Base-by-base conservation (phyloP, 1,140 invertebrate species). In the Nautilus pompilius region DNA sequence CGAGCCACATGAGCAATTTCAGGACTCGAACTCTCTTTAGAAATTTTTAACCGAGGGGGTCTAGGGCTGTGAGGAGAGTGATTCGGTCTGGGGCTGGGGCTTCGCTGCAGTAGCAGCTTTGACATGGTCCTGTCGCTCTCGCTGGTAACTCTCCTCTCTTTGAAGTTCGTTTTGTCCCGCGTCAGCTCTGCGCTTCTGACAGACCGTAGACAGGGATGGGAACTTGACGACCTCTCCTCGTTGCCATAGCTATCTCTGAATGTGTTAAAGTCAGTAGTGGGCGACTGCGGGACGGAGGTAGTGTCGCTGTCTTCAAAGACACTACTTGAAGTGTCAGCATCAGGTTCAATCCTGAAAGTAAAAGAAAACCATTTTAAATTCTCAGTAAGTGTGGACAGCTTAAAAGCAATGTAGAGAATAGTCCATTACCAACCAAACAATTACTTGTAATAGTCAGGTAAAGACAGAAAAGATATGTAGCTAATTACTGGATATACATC, bases 271-370 rank as follows among this genome's bases (percentile, higher is more conserved):
- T 74, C 72, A 60, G 70, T 73, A 61, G 68, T 68, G 29, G 72
- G 67, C 55, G 67, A 70, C 53, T 71, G 70, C 10, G 72, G 71
- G 29, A 77, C 46, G 2, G 72, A 73, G 15, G 68, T 58, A 10
- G 68, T 58, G 28, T 69, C 62, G 60, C 71, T 55, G 29, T 72
- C 64, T 13, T 75, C 75, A 58, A 70, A 75, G 33, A 77, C 68
- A 56, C 75, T 74, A 59, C 72, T 68, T 30, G 70, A 73, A 1
- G 75, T 76, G 51, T 79, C 77, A 3, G 69, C 71, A 36, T 77
- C 77, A 6, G 71, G 63, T 26, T 79, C 77, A 51, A 76, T 71
- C 34, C 77, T 79, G 68, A 2, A 71, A 65, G 58, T 26, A 58
- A 60, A 36, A 57, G 53, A 22, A 34, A 32, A 58, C 22, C n/a